Percentiles rank a stretch among this genome's conserved stretches.
Conservation (phyloP, 2,888 invertebrate species). For the Parnassius orleans region DNA sequence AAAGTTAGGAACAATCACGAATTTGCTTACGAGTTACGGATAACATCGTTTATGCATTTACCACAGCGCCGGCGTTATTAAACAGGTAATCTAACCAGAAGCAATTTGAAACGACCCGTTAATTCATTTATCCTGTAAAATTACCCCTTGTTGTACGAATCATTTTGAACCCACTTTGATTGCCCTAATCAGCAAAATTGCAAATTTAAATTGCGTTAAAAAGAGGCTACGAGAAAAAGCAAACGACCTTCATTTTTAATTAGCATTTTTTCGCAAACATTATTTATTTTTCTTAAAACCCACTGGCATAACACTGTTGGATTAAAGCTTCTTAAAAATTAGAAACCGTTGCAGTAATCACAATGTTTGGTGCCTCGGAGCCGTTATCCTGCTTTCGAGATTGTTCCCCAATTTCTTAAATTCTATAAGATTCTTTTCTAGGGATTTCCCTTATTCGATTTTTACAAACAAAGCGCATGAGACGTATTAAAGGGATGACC, state of each 20-base stretch:
- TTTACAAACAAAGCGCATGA: too few species aligned
- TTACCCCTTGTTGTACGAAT: slow-evolving; percentile 43
- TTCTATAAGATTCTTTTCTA: too few species aligned
- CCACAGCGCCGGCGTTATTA: slow-evolving; percentile 47
- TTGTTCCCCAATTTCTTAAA: too few species aligned
- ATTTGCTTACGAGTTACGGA: slow-evolving; percentile 44
- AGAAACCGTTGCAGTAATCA: too few species aligned
- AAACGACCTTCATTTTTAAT: not conserved
- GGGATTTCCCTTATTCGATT: too few species aligned
- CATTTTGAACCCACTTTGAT: slow-evolving; percentile 45
- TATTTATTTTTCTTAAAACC: not conserved
- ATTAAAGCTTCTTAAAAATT: too few species aligned
- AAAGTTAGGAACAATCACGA: slow-evolving; percentile 21
- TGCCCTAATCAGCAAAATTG: slow-evolving; percentile 36
- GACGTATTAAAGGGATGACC: too few species aligned
- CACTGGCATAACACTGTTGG: too few species aligned
- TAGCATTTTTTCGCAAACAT: not conserved
- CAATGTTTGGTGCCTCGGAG: too few species aligned
- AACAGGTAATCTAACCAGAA: slow-evolving; percentile 47
- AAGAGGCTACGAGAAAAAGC: not conserved
- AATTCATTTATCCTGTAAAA: slow-evolving; percentile 62
- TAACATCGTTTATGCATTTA: slow-evolving; percentile 66
- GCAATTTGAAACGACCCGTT: slow-evolving; percentile 47
- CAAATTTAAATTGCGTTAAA: slow-evolving; percentile 34
- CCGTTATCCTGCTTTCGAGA: too few species aligned